A percentile compares a stretch with the other conserved stretches of the same genome.
phyloP scores from a whole-genome alignment of 2,113 vertebrate genomes.

The Microtus ochrogaster region DNA sequence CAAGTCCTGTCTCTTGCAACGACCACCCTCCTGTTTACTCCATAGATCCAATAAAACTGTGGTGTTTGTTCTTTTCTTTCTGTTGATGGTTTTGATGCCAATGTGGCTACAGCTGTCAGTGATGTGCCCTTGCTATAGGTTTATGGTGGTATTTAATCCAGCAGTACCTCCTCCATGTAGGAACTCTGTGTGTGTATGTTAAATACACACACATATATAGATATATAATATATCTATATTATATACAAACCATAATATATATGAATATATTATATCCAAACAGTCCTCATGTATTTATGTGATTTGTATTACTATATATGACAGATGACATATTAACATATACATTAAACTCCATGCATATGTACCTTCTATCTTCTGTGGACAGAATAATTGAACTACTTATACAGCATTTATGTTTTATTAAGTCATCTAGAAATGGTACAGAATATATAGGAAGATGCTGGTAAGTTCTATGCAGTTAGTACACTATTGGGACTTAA shows the following conservation, averaged over 20 bases:
- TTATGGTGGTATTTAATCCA: neutral
- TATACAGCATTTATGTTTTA: neutral
- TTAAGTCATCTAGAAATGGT: neutral
- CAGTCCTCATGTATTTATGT: neutral
- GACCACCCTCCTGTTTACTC: neutral
- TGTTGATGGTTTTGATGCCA: neutral
- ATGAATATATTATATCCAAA: neutral
- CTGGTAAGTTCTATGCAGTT: neutral
- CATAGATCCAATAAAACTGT: no score
- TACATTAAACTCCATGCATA: neutral
- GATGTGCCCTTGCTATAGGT: neutral
- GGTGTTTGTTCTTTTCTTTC: neutral
- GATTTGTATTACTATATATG: neutral
- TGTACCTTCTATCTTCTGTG: neutral
- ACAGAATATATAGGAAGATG: neutral
- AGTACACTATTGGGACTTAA: neutral
- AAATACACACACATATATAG: no score
- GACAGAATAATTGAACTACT: neutral
- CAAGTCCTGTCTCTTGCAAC: neutral
- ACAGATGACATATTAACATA: neutral
- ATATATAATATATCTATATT: no score
- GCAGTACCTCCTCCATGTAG: neutral
- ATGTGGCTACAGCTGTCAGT: neutral
- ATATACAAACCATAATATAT: no score
- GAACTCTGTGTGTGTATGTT: no score